A percentile compares a stretch with the other conserved stretches of the same genome.
These are phyloP conservation scores for Leucoma salicis DNA, from an alignment of 2,888 invertebrate species.

Conservation along the genomic window DNA sequence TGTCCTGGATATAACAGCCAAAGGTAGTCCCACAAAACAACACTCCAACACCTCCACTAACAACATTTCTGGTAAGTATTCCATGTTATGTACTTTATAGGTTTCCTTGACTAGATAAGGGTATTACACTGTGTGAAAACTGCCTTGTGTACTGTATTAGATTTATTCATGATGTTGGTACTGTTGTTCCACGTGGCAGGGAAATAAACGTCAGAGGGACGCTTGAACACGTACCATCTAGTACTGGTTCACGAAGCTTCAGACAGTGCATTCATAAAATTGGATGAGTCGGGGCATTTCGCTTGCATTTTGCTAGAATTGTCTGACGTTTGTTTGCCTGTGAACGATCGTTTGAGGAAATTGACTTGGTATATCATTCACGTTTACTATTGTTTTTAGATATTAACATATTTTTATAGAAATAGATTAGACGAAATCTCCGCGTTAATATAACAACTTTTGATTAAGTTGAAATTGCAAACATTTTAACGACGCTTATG, in stretches of 20 bases:
- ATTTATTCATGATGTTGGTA: constrained; percentile 10
- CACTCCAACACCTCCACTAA: background rate
- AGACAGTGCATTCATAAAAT: constrained; percentile 8
- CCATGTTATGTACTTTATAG: constrained; percentile 29
- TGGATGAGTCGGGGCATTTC: constrained; percentile 1
- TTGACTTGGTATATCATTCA: no score
- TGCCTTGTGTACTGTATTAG: background rate
- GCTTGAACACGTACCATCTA: constrained; percentile 14
- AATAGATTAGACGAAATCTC: no score
- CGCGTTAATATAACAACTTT: no score
- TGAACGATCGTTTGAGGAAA: no score
- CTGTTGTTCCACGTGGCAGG: constrained; percentile 25
- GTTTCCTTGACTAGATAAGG: constrained; percentile 27
- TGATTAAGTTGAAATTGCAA: no score
- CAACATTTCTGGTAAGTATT: constrained; percentile 31
- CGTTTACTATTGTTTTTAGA: no score
- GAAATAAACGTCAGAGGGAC: background rate
- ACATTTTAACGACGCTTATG: no score
- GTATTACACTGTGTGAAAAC: constrained; percentile 10
- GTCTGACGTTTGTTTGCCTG: no score
- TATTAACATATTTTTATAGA: no score
- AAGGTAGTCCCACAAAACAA: constrained; percentile 35
- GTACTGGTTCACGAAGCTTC: constrained; percentile 3
- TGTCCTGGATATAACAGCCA: constrained; percentile 41
- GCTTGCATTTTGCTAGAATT: background rate